These are phyloP conservation scores for Mylabris phalerata DNA, from an alignment of 1,140 invertebrate species.

Conservation along the genomic window DNA sequence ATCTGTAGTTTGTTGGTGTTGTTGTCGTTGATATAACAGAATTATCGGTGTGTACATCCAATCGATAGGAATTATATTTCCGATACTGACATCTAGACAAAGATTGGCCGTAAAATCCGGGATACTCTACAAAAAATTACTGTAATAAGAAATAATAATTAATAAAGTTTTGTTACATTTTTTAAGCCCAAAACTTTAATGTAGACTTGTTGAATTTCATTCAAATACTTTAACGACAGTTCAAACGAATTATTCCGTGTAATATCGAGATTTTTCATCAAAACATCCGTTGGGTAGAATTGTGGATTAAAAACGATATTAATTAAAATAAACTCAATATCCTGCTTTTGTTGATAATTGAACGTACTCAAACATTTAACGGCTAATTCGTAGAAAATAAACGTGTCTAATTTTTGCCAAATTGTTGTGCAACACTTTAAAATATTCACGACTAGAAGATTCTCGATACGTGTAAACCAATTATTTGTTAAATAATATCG, in stretches of 20 bases:
- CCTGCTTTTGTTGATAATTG: conserved; percentile 43
- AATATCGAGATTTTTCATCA: conserved; percentile 46
- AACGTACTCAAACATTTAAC: conserved; percentile 49
- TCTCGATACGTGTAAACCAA: conserved; percentile 53
- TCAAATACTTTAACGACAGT: conserved; percentile 42
- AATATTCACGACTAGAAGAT: conserved; percentile 45
- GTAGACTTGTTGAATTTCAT: conserved; percentile 48
- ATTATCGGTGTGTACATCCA: conserved; percentile 62
- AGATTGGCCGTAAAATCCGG: conserved; percentile 17
- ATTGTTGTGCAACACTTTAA: conserved; percentile 43
- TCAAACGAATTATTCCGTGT: conserved; percentile 42
- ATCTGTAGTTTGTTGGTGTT: conserved; percentile 36
- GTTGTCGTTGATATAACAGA: conserved; percentile 49
- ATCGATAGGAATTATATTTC: conserved; percentile 55
- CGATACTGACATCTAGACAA: conserved; percentile 37
- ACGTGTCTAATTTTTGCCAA: conserved; percentile 41
- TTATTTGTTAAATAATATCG: conserved; percentile 42
- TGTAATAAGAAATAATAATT: not conserved
- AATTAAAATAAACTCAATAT: conserved; percentile 45
- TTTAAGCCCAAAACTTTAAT: conserved; percentile 44
- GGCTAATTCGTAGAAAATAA: conserved; percentile 44
- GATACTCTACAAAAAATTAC: conserved; percentile 30
- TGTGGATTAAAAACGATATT: conserved; percentile 50
- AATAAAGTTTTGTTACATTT: conserved; percentile 20
- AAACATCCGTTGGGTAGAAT: conserved; percentile 48